phyloP scores from a whole-genome alignment of 2,888 invertebrate species.

The Eueremaeus valkanovi region DNA sequence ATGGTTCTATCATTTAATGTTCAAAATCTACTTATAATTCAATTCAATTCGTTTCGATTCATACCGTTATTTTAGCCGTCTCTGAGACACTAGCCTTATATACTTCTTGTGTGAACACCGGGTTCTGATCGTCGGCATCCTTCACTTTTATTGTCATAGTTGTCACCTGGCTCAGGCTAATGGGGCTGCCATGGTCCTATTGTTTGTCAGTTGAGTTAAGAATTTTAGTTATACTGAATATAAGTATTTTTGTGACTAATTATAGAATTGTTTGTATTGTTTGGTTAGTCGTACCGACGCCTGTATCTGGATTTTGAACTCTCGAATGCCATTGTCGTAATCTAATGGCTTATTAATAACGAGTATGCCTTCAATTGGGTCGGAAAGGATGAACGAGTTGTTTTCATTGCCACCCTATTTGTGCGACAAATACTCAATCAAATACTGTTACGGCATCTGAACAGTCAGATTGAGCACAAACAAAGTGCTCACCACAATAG shows the following conservation, averaged over 20 bases:
- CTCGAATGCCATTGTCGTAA: conserved; percentile 72
- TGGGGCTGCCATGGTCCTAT: conserved; percentile 74
- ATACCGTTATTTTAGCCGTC: conserved; percentile 68
- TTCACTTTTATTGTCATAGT: conserved; percentile 66
- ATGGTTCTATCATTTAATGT: conserved; percentile 4
- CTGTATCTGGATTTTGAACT: conserved; percentile 67
- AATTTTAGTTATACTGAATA: too few relatives aligned
- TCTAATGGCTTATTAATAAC: conserved; percentile 69
- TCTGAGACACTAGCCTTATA: conserved; percentile 77
- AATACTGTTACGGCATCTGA: conserved; percentile 19
- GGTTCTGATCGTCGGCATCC: conserved; percentile 52
- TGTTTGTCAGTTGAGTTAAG: neutral
- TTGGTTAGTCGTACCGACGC: conserved; percentile 65
- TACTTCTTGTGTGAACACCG: conserved; percentile 70
- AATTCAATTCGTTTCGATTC: conserved; percentile 48
- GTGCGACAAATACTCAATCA: conserved; percentile 18
- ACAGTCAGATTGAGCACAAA: conserved; percentile 11
- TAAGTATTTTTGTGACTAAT: neutral
- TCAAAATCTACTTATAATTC: neutral
- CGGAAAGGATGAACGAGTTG: conserved; percentile 49
- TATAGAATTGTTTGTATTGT: neutral
- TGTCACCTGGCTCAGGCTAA: conserved; percentile 65
- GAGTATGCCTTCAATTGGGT: conserved; percentile 54
- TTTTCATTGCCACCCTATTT: conserved; percentile 49
- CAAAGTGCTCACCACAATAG: conserved; percentile 48